Evolutionary conservation across 2,113 vertebrate genomes (phyloP), one percentile per base, ranked within the genome.

Genomic region (Serinus canaria): DNA sequence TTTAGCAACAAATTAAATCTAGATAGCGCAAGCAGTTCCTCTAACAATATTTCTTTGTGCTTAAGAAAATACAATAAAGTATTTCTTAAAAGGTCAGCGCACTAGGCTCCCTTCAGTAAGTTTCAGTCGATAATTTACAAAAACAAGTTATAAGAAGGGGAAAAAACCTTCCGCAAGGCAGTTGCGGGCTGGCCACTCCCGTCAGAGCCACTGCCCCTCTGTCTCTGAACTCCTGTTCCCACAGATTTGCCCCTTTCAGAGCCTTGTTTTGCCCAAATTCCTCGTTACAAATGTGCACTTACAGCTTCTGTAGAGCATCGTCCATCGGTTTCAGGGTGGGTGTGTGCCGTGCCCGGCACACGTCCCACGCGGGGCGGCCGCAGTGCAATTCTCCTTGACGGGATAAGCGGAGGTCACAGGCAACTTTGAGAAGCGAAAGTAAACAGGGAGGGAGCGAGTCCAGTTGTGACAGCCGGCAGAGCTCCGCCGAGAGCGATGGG

Each of bases 271-370:
- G 33, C 63, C 47, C 78, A 5, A 31, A 44, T 49, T 68, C 24
- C 28, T 58, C 6, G 2, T 23, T 6, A 30, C 37, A 83, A 60
- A 41, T 0, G 20, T 0, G 10, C 56, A 97, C 97, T 97, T 94
- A 97, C 96, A n/a, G 60, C 68, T 96, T 87, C 39, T 90, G 93
- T 94, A 96, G 69, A 94, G 58, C 96, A 97, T 97, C 35, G 1
- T 95, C 90, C 93, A 94, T 91, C 6, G 76, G 75, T 44, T 53
- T 35, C 35, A 1, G 12, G 2, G 49, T 37, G 6, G 56, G 33
- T 37, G 15, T 3, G 49, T 14, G 72, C 60, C 52, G 59, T 16
- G 12, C 11, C 15, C 27, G 20, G 83, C 76, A 47, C 68, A 41
- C 89, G 60, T 60, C 87, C 79, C 87, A 8, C 47, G 53, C 7